phyloP scores from a whole-genome alignment of 2,888 invertebrate species.

The Aromia moschata region DNA sequence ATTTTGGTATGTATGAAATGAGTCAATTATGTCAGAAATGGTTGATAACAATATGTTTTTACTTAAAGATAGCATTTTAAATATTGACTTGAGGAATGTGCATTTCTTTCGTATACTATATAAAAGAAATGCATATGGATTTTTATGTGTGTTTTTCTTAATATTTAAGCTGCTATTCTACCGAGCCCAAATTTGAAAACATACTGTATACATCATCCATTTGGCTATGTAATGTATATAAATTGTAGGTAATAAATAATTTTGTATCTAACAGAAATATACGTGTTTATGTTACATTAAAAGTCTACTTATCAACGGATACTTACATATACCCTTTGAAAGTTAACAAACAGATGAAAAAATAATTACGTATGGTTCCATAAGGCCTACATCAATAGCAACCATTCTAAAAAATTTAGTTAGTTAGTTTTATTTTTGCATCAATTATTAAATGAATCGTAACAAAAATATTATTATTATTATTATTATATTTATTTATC shows the following conservation, averaged over 20 bases:
- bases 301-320: no score
- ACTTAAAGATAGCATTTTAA: constrained; percentile 32
- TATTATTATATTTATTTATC: no score
- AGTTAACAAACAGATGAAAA: no score
- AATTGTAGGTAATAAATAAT: constrained; percentile 28
- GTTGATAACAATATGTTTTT: constrained; percentile 33
- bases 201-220: constrained; percentile 25
- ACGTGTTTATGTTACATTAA: background rate
- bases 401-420: no score
- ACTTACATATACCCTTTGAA: no score
- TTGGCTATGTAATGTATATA: constrained; percentile 26
- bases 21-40: constrained; percentile 31
- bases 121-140: constrained; percentile 2
- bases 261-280: constrained; percentile 9
- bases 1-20: constrained; percentile 16
- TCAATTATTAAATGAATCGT: no score
- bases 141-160: constrained; percentile 1
- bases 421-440: no score
- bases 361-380: no score
- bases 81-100: constrained; percentile 15
- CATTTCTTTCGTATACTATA: constrained; percentile 5
- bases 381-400: no score
- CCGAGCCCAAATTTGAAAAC: constrained; percentile 37
- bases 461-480: no score
- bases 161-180: constrained; percentile 31